These are phyloP conservation scores for Ceyx melanurus DNA, from an alignment of 2,113 vertebrate genomes.

Conservation along the genomic window DNA sequence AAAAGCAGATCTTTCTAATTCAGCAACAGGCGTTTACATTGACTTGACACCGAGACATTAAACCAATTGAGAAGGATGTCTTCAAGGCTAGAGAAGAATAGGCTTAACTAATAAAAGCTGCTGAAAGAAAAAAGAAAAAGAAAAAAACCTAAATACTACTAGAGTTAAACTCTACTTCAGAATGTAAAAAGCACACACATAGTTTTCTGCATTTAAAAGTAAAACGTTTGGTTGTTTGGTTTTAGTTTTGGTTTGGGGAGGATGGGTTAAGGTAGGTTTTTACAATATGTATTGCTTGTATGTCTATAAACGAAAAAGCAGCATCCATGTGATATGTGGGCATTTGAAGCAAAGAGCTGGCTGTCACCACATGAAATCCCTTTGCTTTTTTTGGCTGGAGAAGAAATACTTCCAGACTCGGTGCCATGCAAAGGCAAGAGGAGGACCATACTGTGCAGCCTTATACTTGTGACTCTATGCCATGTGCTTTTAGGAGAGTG, in stretches of 20 bases:
- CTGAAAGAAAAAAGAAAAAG: not conserved
- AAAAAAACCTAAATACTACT: not conserved
- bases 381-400: conserved; percentile 1
- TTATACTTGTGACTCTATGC: not conserved
- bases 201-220: not conserved
- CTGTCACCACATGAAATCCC: not conserved
- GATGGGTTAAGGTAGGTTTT: not conserved
- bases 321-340: not conserved
- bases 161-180: not conserved
- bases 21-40: not conserved
- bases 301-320: not conserved
- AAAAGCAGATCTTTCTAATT: conserved; percentile 33
- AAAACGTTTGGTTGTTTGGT: not conserved
- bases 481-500: conserved; percentile 17
- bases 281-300: not conserved
- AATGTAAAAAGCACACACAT: not conserved
- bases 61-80: conserved; percentile 20
- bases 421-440: not conserved
- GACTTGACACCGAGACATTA: conserved; percentile 47
- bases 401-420: not conserved
- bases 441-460: not conserved
- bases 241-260: not conserved
- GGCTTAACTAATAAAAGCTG: conserved; percentile 2
- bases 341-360: not conserved
- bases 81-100: not conserved